Percentiles rank a stretch among this genome's conserved stretches.
Conservation (phyloP, 2,113 vertebrate species). For the Pollimyrus isidori region DNA sequence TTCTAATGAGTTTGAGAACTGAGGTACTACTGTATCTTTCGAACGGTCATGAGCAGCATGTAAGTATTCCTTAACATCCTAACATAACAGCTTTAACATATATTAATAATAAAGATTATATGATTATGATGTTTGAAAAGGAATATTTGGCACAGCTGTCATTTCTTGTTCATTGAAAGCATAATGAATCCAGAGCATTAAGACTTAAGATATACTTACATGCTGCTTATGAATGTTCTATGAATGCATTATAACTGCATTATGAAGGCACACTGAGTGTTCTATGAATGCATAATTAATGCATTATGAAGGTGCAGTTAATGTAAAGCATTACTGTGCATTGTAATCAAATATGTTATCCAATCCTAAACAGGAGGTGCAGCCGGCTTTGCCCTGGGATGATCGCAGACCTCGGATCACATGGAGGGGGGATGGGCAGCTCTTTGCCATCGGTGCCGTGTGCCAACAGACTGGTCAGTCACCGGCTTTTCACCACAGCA, state of each 20-base stretch:
- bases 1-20: no score
- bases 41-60: not conserved
- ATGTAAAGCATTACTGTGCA: not conserved
- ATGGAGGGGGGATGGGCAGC: slow-evolving; percentile 90
- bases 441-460: slow-evolving; percentile 81
- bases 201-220: not conserved
- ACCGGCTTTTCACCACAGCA: not conserved
- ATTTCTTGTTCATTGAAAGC: not conserved
- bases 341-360: not conserved
- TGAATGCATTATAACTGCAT: not conserved
- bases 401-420: slow-evolving; percentile 70
- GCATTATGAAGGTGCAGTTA: not conserved
- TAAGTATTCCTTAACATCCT: not conserved
- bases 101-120: not conserved
- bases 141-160: not conserved
- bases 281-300: not conserved
- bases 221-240: not conserved
- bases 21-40: not conserved
- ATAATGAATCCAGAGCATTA: not conserved
- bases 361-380: slow-evolving; percentile 57
- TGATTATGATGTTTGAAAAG: not conserved
- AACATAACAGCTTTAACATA: not conserved
- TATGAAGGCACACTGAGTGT: no score
- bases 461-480: slow-evolving; percentile 73
- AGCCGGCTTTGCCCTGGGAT: slow-evolving; percentile 72